phyloP scores from a whole-genome alignment of 2,113 vertebrate genomes.

The Prionailurus viverrinus region DNA sequence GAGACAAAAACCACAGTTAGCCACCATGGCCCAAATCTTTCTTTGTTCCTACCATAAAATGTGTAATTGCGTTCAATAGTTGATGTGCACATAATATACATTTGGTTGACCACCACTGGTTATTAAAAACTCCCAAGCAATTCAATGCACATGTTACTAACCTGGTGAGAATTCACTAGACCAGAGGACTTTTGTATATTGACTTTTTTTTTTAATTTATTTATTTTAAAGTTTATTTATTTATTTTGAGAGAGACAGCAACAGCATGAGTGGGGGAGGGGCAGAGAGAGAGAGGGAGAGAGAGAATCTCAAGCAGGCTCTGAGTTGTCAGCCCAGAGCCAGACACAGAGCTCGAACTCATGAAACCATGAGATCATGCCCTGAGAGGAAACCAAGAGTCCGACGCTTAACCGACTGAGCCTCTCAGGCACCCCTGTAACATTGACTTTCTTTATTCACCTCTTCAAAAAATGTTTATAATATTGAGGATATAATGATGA shows the following conservation, averaged over 20 bases:
- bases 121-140: neutral
- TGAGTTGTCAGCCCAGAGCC: no score
- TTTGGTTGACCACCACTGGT: neutral
- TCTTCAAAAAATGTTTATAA: neutral
- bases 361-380: no score
- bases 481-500: neutral
- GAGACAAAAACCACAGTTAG: neutral
- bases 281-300: no score
- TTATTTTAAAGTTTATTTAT: no score
- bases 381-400: no score
- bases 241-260: no score
- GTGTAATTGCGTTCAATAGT: neutral
- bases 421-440: no score
- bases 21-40: neutral
- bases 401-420: no score
- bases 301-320: no score
- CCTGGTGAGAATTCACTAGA: neutral
- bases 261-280: no score
- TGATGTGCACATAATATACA: neutral
- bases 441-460: neutral
- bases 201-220: no score
- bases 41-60: neutral
- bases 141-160: constrained; percentile 31
- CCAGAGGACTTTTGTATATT: neutral
- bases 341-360: no score